These are phyloP conservation scores for Cerastis leucographa DNA, from an alignment of 2,888 invertebrate genomes.

Conservation along the genomic window DNA sequence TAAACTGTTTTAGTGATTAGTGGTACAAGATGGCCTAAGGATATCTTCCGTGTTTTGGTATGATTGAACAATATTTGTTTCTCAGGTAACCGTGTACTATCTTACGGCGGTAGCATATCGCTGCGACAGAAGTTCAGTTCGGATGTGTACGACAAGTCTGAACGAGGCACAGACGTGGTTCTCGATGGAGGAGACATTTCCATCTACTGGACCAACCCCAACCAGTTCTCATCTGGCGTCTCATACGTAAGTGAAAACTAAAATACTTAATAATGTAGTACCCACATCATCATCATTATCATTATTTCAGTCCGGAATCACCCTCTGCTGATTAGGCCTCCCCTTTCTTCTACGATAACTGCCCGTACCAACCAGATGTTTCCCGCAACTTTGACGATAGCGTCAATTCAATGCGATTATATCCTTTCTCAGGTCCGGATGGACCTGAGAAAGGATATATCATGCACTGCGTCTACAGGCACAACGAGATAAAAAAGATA, in stretches of 20 bases:
- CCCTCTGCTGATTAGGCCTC: background rate
- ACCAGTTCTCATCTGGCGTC: conserved; percentile 88
- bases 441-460: background rate
- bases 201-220: conserved; percentile 94
- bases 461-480: background rate
- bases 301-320: background rate
- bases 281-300: background rate
- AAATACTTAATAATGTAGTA: background rate
- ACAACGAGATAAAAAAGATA: background rate
- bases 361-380: background rate
- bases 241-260: conserved; percentile 89
- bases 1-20: too few relatives aligned
- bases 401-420: background rate
- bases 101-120: conserved; percentile 96
- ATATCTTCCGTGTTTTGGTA: background rate
- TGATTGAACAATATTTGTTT: background rate
- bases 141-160: conserved; percentile 85
- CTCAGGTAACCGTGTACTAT: conserved; percentile 93
- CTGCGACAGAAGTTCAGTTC: conserved; percentile 93
- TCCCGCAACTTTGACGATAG: background rate
- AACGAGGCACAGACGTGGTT: conserved; percentile 95
- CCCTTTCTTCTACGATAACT: background rate
- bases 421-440: too few relatives aligned
- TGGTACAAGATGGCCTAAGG: background rate
- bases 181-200: conserved; percentile 95